Evolutionary conservation across 2,888 invertebrate genomes (phyloP).

Genomic region (Leptothorax acervorum): DNA sequence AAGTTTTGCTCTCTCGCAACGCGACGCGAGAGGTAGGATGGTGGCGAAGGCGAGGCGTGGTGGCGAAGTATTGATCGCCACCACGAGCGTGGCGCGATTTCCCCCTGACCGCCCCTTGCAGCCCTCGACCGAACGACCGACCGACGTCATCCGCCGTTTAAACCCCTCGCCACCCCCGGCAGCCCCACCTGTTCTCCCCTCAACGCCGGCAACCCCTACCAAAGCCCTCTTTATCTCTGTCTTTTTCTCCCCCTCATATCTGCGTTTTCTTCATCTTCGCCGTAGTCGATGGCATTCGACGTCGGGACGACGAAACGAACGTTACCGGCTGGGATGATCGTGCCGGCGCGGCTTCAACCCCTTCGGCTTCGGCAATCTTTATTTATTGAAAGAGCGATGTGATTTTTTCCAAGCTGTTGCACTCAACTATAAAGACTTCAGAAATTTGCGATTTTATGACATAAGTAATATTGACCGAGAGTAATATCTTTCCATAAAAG

Average conservation of each 20-base stretch:
- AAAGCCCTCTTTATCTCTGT: constrained; percentile 26
- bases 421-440: background rate
- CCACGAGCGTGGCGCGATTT: constrained; percentile 73
- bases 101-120: constrained; percentile 75
- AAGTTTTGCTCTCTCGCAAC: constrained; percentile 72
- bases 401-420: constrained; percentile 28
- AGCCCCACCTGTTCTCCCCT: constrained; percentile 52
- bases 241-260: constrained; percentile 22
- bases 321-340: constrained; percentile 32
- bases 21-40: constrained; percentile 68
- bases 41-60: constrained; percentile 81
- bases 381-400: constrained; percentile 40
- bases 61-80: constrained; percentile 84
- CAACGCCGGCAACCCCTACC: constrained; percentile 55
- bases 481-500: background rate
- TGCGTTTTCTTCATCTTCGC: constrained; percentile 62
- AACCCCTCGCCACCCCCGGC: constrained; percentile 70
- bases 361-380: constrained; percentile 17
- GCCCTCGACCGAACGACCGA: constrained; percentile 58
- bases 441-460: background rate
- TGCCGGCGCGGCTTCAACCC: constrained; percentile 46
- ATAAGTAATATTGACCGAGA: background rate
- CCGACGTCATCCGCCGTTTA: constrained; percentile 81
- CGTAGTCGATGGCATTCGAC: constrained; percentile 66
- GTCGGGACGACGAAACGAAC: constrained; percentile 65